Evolutionary conservation across 2,797 vertebrate genomes (phyloP), one percentile per base, ranked within the genome.

Genomic region (Hozukius guyotensis): DNA sequence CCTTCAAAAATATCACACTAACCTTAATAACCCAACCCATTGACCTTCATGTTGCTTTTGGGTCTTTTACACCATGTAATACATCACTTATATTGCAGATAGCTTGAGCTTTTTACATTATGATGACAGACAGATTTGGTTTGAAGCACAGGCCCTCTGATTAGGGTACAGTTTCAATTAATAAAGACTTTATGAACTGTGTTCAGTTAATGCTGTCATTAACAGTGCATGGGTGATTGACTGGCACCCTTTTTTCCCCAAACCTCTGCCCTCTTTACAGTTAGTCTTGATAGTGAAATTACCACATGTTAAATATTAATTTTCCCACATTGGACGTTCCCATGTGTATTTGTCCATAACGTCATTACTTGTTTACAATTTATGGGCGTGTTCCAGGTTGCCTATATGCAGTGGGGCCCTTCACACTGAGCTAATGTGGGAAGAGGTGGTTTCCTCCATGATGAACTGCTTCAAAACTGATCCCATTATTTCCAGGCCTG

Each of bases 391-490:
- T 86, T 85, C 4, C 46, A 76, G 25, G 70, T 63, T 73, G 59
- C 78, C 71, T 65, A 63, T 88, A 82, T 82, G 83, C 77, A 81
- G 70, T 34, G 22, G 70, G 71, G 76, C 22, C 62, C 75, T 80
- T 91, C 85, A 85, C 82, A 74, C 83, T 78, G 80, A 90, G 88
- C 85, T 91, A 91, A 94, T 90, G 86, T 90, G 83, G 82, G 84
- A 89, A 92, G 90, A 91, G 92, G 88, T 94, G 92, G 88, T 93
- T 94, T 93, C 81, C 79, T 83, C 89, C 79, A 82, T 93, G 94
- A 96, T 96, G 91, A 96, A 95, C 91, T 94, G 88, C 91, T 93
- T 91, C 91, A 90, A 92, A 95, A 93, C 85, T 94, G 93, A 95
- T 95, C 93, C 92, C 91, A 94, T 96, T 95, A 95, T 94, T 93